Conservation (phyloP, 2,113 vertebrate genomes). For the Lycaon pictus region DNA sequence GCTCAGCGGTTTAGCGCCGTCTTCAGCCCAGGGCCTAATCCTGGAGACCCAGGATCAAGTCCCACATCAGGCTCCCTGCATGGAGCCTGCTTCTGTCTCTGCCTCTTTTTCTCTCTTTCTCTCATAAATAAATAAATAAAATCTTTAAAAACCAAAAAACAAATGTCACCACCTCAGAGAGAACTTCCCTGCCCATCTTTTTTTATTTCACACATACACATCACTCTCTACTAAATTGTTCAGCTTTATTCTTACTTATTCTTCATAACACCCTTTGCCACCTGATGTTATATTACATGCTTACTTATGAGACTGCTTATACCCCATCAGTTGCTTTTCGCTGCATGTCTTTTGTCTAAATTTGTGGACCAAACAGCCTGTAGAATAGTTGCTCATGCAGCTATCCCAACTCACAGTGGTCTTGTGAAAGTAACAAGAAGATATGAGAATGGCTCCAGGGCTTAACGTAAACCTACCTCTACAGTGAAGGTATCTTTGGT, state of each 20-base stretch:
- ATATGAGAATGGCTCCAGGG: background rate
- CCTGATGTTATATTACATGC: background rate
- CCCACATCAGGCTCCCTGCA: too few relatives aligned
- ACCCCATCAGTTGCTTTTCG: background rate
- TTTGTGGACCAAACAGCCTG: background rate
- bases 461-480: conserved; percentile 89
- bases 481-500: conserved; percentile 99
- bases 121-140: too few relatives aligned
- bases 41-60: too few relatives aligned
- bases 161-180: background rate
- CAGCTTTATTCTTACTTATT: background rate
- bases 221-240: background rate
- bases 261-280: background rate
- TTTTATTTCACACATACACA: background rate
- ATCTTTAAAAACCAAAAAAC: background rate
- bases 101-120: too few relatives aligned
- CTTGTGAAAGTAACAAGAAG: background rate
- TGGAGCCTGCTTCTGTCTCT: too few relatives aligned
- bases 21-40: too few relatives aligned
- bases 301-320: background rate
- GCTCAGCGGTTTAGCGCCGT: too few relatives aligned
- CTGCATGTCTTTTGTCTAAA: background rate
- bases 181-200: background rate
- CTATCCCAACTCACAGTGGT: background rate
- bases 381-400: background rate